Conservation (phyloP, 2,888 invertebrate species). For the Corbicula japonica region DNA sequence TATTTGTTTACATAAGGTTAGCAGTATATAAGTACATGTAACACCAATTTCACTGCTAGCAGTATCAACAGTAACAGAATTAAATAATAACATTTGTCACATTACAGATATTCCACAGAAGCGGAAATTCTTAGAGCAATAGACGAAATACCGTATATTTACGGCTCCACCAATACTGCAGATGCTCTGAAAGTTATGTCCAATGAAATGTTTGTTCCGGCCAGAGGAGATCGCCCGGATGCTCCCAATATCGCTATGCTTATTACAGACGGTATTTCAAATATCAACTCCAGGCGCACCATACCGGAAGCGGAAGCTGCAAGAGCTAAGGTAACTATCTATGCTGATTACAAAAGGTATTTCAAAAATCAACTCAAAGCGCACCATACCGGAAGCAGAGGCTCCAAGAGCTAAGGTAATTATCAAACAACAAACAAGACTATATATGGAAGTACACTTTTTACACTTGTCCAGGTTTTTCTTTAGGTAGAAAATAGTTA, state of each 20-base stretch:
- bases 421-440: too few species aligned
- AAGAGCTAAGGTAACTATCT: constrained; percentile 41
- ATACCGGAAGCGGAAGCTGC: constrained; percentile 75
- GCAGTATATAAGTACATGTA: too few species aligned
- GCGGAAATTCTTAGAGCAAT: constrained; percentile 71
- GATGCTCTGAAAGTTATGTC: constrained; percentile 73
- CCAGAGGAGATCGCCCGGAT: constrained; percentile 77
- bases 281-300: constrained; percentile 79
- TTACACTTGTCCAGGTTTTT: too few species aligned
- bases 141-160: constrained; percentile 74
- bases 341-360: constrained; percentile 82
- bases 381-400: constrained; percentile 78
- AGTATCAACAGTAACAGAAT: too few species aligned
- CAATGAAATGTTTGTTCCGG: constrained; percentile 74
- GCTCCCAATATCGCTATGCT: constrained; percentile 79
- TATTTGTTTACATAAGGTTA: too few species aligned
- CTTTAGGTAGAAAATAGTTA: too few species aligned
- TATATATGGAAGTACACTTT: too few species aligned
- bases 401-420: constrained; percentile 40
- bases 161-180: constrained; percentile 81
- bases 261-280: constrained; percentile 83
- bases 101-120: constrained; percentile 50
- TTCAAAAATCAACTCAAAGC: constrained; percentile 81
- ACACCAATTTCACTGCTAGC: too few species aligned
- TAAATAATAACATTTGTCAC: background rate